A percentile compares a stretch with the other conserved stretches of the same genome.
Evolutionary conservation across 2,797 vertebrate genomes (phyloP).

Genomic region (Dendrocincla tyrannina): DNA sequence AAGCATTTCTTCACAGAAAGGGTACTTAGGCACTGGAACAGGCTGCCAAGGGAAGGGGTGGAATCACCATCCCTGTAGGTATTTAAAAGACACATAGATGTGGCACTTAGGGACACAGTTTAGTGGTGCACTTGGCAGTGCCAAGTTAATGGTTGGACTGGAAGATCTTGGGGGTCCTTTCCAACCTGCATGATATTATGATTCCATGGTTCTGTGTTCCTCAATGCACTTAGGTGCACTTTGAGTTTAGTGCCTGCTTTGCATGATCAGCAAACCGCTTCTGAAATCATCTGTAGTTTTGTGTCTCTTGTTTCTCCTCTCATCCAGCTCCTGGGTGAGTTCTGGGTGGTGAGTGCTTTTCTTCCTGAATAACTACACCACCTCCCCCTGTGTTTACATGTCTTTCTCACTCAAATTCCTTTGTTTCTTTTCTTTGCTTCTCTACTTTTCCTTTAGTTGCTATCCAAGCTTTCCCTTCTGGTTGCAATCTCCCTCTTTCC

Average conservation of each 20-base stretch:
- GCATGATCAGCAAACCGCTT: background rate
- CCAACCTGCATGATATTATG: too few species aligned
- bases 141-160: fast-evolving
- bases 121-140: background rate
- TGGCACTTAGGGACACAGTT: background rate
- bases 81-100: background rate
- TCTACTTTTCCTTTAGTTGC: background rate
- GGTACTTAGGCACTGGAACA: background rate
- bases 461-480: background rate
- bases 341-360: background rate
- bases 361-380: background rate
- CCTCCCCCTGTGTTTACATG: background rate
- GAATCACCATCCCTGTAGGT: background rate
- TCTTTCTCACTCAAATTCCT: background rate
- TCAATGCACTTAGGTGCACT: background rate
- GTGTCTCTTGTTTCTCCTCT: background rate
- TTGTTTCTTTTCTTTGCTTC: background rate
- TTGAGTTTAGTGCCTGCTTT: background rate
- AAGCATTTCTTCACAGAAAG: background rate
- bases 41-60: background rate
- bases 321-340: background rate
- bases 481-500: background rate
- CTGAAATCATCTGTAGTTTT: background rate
- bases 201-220: background rate
- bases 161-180: background rate